Conservation (phyloP, 2,113 vertebrate genomes). For the Morphnarchus princeps region DNA sequence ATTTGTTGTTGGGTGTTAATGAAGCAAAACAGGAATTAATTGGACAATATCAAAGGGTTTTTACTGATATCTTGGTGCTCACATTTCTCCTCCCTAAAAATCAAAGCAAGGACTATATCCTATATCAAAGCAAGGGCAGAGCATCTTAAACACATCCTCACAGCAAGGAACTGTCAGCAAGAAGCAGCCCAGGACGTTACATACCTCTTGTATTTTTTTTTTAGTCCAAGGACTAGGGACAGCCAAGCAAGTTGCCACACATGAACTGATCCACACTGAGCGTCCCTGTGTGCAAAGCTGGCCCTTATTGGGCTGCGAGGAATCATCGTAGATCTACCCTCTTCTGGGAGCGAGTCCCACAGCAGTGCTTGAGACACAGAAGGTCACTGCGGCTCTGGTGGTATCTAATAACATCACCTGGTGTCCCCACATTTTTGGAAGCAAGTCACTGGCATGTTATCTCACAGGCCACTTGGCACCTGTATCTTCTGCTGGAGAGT, state of each 20-base stretch:
- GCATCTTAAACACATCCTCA: neutral
- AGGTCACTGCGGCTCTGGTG: rapidly evolving
- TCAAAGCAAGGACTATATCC: neutral
- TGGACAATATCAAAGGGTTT: neutral
- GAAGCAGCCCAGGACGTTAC: neutral
- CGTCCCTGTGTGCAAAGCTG: neutral
- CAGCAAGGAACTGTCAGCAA: neutral
- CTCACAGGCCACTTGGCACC: neutral
- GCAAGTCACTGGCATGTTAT: neutral
- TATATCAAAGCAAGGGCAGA: neutral
- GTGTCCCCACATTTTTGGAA: neutral
- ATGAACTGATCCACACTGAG: neutral
- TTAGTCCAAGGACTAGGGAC: neutral
- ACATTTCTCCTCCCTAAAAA: neutral
- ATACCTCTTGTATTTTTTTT: neutral
- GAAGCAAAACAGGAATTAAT: constrained; percentile 11
- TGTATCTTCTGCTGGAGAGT: neutral
- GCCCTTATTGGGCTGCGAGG: neutral
- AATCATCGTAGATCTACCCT: neutral
- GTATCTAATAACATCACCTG: neutral
- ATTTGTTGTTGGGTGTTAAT: neutral
- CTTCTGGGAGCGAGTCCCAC: neutral
- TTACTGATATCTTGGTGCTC: neutral
- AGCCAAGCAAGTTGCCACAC: neutral
- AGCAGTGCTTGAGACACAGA: too few species aligned